These are phyloP conservation scores for Bubalus kerabau DNA, from an alignment of 2,113 vertebrate species.

Conservation along the genomic window DNA sequence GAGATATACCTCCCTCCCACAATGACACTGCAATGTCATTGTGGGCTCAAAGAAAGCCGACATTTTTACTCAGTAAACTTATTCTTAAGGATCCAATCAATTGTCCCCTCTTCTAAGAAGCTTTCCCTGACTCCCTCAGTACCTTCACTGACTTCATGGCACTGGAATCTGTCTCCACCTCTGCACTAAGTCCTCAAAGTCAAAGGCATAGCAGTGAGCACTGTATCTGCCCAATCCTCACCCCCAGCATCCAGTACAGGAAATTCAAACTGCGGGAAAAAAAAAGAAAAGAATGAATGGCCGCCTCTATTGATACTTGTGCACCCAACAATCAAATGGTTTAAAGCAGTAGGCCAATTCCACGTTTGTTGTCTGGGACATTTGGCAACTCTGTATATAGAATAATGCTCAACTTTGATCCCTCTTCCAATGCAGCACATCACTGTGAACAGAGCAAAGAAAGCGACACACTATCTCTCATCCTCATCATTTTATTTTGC, in stretches of 20 bases:
- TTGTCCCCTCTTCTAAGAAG: not conserved
- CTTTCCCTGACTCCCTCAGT: not conserved
- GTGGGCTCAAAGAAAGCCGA: not conserved
- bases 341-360: not conserved
- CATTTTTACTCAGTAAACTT: not conserved
- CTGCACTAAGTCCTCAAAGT: not conserved
- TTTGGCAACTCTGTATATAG: not conserved
- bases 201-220: not conserved
- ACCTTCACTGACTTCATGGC: not conserved
- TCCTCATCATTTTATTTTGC: not conserved
- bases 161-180: not conserved
- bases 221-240: not conserved
- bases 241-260: not conserved
- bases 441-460: not conserved
- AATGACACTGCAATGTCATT: not conserved
- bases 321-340: not conserved
- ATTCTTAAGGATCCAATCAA: not conserved
- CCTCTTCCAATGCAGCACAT: not conserved
- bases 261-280: not conserved
- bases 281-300: not conserved
- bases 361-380: not conserved
- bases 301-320: not conserved
- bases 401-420: not conserved
- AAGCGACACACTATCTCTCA: not conserved
- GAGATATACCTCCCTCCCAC: not conserved